Evolutionary conservation across 1,140 invertebrate genomes (phyloP).

Genomic region (Pantala flavescens): DNA sequence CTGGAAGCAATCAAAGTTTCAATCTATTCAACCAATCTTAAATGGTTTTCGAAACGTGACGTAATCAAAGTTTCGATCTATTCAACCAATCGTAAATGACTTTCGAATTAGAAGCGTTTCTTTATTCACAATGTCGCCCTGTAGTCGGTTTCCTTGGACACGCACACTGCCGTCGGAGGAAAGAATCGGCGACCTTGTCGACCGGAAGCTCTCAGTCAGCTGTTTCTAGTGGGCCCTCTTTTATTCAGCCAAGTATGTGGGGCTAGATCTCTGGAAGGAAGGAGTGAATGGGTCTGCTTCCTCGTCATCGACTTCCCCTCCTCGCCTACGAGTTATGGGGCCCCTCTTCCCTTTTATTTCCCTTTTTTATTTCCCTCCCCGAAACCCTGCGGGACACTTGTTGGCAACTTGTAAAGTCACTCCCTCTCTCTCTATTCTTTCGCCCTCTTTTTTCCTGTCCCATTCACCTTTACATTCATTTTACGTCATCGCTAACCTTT

Average conservation of each 20-base stretch:
- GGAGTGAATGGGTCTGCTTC: not conserved
- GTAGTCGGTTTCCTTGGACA: too few relatives aligned
- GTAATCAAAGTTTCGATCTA: too few relatives aligned
- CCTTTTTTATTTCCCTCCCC: not conserved
- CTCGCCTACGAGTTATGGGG: not conserved
- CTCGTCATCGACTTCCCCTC: not conserved
- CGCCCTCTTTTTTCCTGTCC: not conserved
- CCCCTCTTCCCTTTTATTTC: not conserved
- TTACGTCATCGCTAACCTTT: too few relatives aligned
- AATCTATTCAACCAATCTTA: too few relatives aligned
- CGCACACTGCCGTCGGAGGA: not conserved
- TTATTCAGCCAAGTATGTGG: not conserved
- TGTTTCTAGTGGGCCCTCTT: not conserved
- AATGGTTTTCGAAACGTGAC: too few relatives aligned
- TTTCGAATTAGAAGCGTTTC: too few relatives aligned
- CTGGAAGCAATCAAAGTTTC: too few relatives aligned
- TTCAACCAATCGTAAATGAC: too few relatives aligned
- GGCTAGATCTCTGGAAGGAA: not conserved
- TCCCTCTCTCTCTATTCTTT: not conserved
- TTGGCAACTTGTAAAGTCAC: not conserved
- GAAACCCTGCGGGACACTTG: constrained; percentile 6
- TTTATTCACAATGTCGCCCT: too few relatives aligned
- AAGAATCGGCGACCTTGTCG: not conserved
- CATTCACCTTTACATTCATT: too few relatives aligned
- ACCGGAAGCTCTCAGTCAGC: not conserved